Conservation (phyloP, 2,888 invertebrate species). For the Apomyelois bistriatella region DNA sequence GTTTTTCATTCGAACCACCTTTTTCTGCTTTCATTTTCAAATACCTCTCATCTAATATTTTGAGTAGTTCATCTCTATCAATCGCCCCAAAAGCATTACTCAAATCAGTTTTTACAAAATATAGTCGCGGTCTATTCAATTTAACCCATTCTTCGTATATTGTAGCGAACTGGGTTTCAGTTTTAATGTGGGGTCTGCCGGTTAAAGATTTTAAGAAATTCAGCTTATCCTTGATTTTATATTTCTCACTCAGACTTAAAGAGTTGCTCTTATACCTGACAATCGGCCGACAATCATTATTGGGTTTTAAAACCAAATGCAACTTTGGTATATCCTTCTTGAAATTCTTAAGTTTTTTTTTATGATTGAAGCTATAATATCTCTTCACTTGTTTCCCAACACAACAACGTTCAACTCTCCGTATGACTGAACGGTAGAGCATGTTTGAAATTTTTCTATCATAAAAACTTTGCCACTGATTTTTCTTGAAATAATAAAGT, state of each 20-base stretch:
- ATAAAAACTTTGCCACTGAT: slow-evolving; percentile 69
- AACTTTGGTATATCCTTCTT: slow-evolving; percentile 60
- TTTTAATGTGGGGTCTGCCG: slow-evolving; percentile 37
- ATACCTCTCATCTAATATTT: slow-evolving; percentile 52
- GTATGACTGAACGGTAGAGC: slow-evolving; percentile 46
- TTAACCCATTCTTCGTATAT: slow-evolving; percentile 52
- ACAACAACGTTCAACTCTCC: slow-evolving; percentile 44
- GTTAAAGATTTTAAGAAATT: slow-evolving; percentile 46
- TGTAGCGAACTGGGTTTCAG: slow-evolving; percentile 47
- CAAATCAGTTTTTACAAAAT: slow-evolving; percentile 69
- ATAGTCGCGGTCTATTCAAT: slow-evolving; percentile 55
- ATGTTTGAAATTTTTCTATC: slow-evolving; percentile 56
- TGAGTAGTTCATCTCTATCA: slow-evolving; percentile 49
- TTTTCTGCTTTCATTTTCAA: slow-evolving; percentile 25
- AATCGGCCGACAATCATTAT: slow-evolving; percentile 60
- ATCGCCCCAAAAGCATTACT: slow-evolving; percentile 75
- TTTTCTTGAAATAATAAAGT: slow-evolving; percentile 64
- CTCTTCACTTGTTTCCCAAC: slow-evolving; percentile 44
- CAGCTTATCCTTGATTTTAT: slow-evolving; percentile 57
- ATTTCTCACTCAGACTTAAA: slow-evolving; percentile 40
- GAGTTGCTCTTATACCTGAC: slow-evolving; percentile 56
- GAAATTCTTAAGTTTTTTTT: slow-evolving; percentile 36
- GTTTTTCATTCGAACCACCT: slow-evolving; percentile 35
- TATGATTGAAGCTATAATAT: slow-evolving; percentile 34
- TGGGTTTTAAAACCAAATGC: slow-evolving; percentile 56